A percentile compares a stretch with the other conserved stretches of the same genome.
Conservation (phyloP, 2,888 invertebrate species). For the Salticus scenicus region DNA sequence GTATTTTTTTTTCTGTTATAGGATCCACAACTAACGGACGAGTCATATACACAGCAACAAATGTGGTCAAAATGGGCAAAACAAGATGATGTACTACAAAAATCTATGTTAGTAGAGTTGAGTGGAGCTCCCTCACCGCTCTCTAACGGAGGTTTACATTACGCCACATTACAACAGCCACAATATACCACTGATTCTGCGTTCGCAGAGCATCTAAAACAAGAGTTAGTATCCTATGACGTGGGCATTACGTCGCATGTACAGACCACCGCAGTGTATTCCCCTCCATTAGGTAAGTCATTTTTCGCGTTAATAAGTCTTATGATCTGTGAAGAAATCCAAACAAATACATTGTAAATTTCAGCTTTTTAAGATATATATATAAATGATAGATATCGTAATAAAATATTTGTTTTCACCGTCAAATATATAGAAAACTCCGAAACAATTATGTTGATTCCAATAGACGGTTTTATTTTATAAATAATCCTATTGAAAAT, state of each 20-base stretch:
- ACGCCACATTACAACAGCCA: constrained; percentile 65
- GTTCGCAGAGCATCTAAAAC: constrained; percentile 63
- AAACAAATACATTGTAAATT: too few species aligned
- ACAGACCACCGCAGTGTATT: constrained; percentile 82
- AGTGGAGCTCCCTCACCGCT: constrained; percentile 64
- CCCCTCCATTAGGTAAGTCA: constrained; percentile 82
- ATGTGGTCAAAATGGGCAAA: constrained; percentile 70
- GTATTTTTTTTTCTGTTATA: too few species aligned
- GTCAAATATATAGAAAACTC: too few species aligned
- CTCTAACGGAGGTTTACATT: constrained; percentile 57
- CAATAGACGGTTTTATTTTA: too few species aligned
- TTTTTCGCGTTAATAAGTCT: not conserved
- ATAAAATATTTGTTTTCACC: too few species aligned
- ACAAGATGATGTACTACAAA: constrained; percentile 61
- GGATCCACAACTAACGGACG: not conserved
- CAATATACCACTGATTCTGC: constrained; percentile 53
- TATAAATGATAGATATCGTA: too few species aligned
- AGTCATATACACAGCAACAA: constrained; percentile 27
- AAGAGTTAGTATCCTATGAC: constrained; percentile 78
- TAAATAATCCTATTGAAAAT: too few species aligned
- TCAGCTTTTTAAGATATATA: too few species aligned
- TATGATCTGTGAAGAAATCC: not conserved
- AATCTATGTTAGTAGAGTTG: constrained; percentile 64
- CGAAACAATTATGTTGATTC: too few species aligned
- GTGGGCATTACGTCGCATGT: constrained; percentile 81